Percentiles rank a stretch among this genome's conserved stretches.
Conservation (phyloP, 64 coral and sea anemone genomes). For the Stichodactyla helianthus region DNA sequence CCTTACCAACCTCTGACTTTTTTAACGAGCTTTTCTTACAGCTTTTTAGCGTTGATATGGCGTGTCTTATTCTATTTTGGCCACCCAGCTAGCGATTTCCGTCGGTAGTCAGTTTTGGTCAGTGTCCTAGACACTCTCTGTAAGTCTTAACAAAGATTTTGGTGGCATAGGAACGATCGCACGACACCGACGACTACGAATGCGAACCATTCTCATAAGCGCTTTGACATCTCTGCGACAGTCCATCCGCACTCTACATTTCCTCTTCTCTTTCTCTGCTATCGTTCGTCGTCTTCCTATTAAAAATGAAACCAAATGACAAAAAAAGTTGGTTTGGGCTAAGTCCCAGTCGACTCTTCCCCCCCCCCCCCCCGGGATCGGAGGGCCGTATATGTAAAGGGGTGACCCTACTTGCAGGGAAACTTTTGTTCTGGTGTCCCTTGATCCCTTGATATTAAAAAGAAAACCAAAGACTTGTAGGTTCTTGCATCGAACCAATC, state of each 20-base stretch:
- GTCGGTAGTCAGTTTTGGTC: neutral
- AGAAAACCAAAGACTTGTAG: too few relatives aligned
- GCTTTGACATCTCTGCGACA: neutral
- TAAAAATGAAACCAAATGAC: neutral
- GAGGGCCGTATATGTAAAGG: too few relatives aligned
- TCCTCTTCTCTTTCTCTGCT: neutral
- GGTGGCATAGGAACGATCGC: neutral
- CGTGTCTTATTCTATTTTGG: too few relatives aligned
- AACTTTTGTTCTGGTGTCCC: too few relatives aligned
- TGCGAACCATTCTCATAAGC: neutral
- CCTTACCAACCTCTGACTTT: too few relatives aligned
- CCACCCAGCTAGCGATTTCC: neutral
- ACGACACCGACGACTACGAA: conserved; percentile 3
- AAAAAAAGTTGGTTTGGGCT: neutral
- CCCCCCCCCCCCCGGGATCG: too few relatives aligned
- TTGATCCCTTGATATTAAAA: too few relatives aligned
- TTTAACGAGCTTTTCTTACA: too few relatives aligned
- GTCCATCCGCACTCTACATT: neutral
- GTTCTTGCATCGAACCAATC: too few relatives aligned
- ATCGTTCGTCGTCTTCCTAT: neutral
- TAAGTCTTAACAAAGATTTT: neutral
- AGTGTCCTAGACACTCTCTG: neutral
- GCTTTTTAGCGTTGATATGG: too few relatives aligned
- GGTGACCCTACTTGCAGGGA: too few relatives aligned
- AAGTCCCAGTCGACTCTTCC: neutral